Evolutionary conservation across 2,888 invertebrate genomes (phyloP).

Genomic region (Xestoiulus laeticollis): DNA sequence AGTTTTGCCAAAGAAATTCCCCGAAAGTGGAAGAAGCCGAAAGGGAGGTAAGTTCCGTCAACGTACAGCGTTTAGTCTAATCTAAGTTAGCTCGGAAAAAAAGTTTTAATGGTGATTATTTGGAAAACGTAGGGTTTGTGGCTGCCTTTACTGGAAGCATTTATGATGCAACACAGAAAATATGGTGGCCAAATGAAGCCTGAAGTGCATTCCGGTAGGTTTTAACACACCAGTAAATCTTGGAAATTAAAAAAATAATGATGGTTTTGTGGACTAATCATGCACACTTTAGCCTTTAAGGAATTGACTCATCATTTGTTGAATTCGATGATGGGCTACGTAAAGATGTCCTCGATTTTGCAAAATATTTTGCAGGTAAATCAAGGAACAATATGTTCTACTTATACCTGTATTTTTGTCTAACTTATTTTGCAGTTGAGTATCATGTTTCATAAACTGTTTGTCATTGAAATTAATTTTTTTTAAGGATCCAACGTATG

Average conservation of each 20-base stretch:
- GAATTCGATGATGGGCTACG: conserved; percentile 55
- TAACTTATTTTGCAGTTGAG: no score
- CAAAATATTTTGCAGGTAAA: conserved; percentile 47
- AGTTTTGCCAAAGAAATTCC: conserved; percentile 67
- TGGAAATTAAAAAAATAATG: background rate
- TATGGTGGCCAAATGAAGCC: conserved; percentile 15
- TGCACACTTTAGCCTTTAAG: conserved; percentile 49
- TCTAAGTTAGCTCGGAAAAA: background rate
- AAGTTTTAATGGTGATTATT: conserved; percentile 2
- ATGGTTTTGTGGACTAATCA: background rate
- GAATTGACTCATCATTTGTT: conserved; percentile 52
- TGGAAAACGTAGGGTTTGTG: conserved; percentile 47
- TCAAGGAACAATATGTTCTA: background rate
- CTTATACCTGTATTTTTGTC: no score
- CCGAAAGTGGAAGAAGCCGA: conserved; percentile 64
- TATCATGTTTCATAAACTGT: background rate
- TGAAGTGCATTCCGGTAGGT: background rate
- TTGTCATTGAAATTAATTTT: conserved; percentile 8
- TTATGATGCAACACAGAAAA: conserved; percentile 13
- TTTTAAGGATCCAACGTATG: conserved; percentile 55
- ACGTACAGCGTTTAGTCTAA: conserved; percentile 29
- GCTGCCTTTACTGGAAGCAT: conserved; percentile 50
- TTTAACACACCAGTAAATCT: background rate
- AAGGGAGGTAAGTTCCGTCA: conserved; percentile 64
- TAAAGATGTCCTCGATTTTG: conserved; percentile 53